Percentiles rank a stretch among this genome's conserved stretches.
Evolutionary conservation across 2,113 vertebrate species (phyloP).

Genomic region (Cololabis saira): DNA sequence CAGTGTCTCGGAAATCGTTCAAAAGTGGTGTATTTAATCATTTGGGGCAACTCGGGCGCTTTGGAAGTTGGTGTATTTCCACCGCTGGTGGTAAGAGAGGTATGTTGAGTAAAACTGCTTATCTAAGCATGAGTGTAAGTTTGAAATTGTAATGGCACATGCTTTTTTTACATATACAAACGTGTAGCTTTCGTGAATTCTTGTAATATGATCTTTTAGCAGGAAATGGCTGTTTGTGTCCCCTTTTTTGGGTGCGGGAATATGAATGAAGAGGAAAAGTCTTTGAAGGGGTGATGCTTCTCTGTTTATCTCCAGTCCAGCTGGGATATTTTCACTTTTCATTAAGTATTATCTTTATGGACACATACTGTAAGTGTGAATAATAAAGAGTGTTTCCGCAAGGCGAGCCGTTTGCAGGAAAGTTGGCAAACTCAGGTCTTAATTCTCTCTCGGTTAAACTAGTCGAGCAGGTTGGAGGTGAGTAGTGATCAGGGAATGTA

Average conservation of each 20-base stretch:
- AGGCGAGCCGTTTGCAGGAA: not conserved
- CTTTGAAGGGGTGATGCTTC: conserved; percentile 20
- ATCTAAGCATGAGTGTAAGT: conserved; percentile 63
- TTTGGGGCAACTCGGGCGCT: conserved; percentile 4
- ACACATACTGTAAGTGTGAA: not conserved
- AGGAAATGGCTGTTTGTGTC: not conserved
- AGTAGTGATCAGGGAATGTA: conserved; percentile 70
- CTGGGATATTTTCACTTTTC: conserved; percentile 17
- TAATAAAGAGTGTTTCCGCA: not conserved
- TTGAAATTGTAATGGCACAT: conserved; percentile 32
- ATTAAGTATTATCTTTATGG: not conserved
- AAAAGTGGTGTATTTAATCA: conserved; percentile 11
- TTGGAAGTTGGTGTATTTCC: conserved; percentile 35
- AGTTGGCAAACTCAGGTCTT: conserved; percentile 16
- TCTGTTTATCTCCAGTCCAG: conserved; percentile 10
- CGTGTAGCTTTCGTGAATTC: not conserved
- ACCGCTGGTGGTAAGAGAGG: conserved; percentile 45
- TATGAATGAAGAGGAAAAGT: not conserved
- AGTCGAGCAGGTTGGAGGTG: conserved; percentile 73
- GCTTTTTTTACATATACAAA: not conserved
- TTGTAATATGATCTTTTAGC: not conserved
- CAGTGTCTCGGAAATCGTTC: not conserved
- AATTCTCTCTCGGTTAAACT: conserved; percentile 64
- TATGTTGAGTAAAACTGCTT: conserved; percentile 58
- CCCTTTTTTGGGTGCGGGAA: not conserved